Conservation (phyloP, 1,140 invertebrate genomes). For the Drosophila dunni region DNA sequence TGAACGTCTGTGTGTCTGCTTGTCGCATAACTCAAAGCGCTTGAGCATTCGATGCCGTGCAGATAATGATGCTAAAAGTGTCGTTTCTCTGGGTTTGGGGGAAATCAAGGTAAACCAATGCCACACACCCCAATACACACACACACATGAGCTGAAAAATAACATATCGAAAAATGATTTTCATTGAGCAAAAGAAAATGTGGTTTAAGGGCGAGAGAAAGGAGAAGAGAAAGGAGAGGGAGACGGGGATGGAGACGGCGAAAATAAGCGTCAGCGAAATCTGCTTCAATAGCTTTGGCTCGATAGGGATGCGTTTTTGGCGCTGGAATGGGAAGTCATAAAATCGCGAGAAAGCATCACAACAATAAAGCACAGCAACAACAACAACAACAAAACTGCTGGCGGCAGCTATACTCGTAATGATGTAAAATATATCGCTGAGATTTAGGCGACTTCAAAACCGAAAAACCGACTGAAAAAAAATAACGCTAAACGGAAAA, state of each 20-base stretch:
- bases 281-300: slow-evolving; percentile 65
- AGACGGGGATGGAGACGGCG: not conserved
- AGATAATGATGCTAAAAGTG: slow-evolving; percentile 81
- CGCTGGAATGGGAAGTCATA: slow-evolving; percentile 64
- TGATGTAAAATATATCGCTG: slow-evolving; percentile 81
- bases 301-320: slow-evolving; percentile 21
- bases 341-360: slow-evolving; percentile 76
- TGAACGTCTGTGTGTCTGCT: slow-evolving; percentile 72
- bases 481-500: slow-evolving; percentile 2
- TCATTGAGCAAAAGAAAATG: slow-evolving; percentile 53
- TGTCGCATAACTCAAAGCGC: slow-evolving; percentile 76
- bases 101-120: slow-evolving; percentile 66
- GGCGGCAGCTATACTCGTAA: slow-evolving; percentile 62
- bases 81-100: slow-evolving; percentile 29
- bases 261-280: slow-evolving; percentile 77
- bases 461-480: slow-evolving; percentile 6
- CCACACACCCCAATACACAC: slow-evolving; percentile 22
- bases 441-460: slow-evolving; percentile 67
- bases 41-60: slow-evolving; percentile 69
- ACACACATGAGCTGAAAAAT: slow-evolving; percentile 51
- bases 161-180: slow-evolving; percentile 82
- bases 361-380: slow-evolving; percentile 60
- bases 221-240: too few relatives aligned
- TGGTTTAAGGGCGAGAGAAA: too few relatives aligned
- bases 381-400: slow-evolving; percentile 49